These are phyloP conservation scores for Xyrauchen texanus DNA, from an alignment of 2,113 vertebrate species.

Conservation along the genomic window DNA sequence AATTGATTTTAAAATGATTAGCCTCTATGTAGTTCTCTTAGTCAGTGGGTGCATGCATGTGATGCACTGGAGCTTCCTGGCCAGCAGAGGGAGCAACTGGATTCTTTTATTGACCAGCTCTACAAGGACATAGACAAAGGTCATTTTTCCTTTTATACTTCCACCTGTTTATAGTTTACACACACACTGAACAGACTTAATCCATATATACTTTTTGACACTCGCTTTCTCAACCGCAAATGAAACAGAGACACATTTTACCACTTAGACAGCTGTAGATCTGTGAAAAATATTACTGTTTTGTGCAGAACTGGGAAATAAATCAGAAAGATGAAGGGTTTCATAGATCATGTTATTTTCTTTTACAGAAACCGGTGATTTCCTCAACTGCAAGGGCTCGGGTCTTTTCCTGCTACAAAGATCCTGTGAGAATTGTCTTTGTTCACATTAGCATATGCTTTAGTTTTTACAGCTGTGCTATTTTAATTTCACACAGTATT, in stretches of 20 bases:
- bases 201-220: too few relatives aligned
- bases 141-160: slow-evolving; percentile 58
- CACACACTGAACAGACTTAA: neutral
- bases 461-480: slow-evolving; percentile 22
- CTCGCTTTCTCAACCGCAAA: neutral
- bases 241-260: neutral
- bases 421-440: slow-evolving; percentile 84
- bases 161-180: neutral
- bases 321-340: slow-evolving; percentile 25
- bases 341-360: slow-evolving; percentile 32
- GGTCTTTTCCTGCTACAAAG: slow-evolving; percentile 97
- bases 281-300: slow-evolving; percentile 13
- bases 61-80: slow-evolving; percentile 85
- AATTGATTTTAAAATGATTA: neutral
- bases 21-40: slow-evolving; percentile 81
- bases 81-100: slow-evolving; percentile 89
- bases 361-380: slow-evolving; percentile 89
- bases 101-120: slow-evolving; percentile 92
- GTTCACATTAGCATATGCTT: neutral
- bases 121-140: slow-evolving; percentile 99
- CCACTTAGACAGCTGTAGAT: neutral
- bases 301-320: slow-evolving; percentile 33
- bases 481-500: neutral
- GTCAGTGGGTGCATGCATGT: slow-evolving; percentile 95
- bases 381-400: slow-evolving; percentile 97